A percentile compares a stretch with the other conserved stretches of the same genome.
These are phyloP conservation scores for Balearica regulorum DNA, from an alignment of 2,797 vertebrate species.

Conservation along the genomic window DNA sequence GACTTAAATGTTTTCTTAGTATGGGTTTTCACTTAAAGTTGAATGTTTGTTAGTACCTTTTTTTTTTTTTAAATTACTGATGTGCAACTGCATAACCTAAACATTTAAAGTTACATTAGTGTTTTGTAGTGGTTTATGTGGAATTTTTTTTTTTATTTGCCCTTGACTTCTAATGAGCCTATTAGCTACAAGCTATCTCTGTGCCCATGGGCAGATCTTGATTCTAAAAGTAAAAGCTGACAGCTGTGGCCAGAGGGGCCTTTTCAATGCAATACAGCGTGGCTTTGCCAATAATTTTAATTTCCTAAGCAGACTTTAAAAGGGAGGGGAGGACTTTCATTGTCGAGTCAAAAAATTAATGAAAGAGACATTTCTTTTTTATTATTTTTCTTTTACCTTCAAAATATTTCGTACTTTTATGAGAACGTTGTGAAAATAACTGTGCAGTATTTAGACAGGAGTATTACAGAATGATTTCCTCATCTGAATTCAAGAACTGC, in stretches of 20 bases:
- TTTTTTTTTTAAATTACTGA: background rate
- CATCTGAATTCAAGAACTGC: background rate
- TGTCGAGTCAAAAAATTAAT: background rate
- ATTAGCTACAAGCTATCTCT: constrained; percentile 67
- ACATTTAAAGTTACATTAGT: background rate
- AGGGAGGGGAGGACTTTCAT: background rate
- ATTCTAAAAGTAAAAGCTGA: constrained; percentile 62
- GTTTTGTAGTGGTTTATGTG: constrained; percentile 54
- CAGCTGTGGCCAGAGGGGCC: constrained; percentile 60
- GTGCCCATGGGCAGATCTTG: constrained; percentile 48
- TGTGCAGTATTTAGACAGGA: background rate
- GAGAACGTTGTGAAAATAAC: background rate
- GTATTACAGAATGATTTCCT: background rate
- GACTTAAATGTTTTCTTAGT: background rate
- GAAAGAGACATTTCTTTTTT: background rate
- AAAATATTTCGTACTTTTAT: background rate
- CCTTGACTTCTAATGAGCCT: constrained; percentile 82
- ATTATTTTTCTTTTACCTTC: background rate
- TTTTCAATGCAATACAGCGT: constrained; percentile 33
- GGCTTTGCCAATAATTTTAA: constrained; percentile 41
- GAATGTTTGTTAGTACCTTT: background rate
- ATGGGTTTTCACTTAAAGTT: constrained; percentile 1
- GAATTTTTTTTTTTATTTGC: constrained; percentile 62
- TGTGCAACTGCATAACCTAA: background rate
- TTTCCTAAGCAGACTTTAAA: constrained; percentile 25